Evolutionary conservation across 2,113 vertebrate species (phyloP).

Genomic region (Abramis brama): DNA sequence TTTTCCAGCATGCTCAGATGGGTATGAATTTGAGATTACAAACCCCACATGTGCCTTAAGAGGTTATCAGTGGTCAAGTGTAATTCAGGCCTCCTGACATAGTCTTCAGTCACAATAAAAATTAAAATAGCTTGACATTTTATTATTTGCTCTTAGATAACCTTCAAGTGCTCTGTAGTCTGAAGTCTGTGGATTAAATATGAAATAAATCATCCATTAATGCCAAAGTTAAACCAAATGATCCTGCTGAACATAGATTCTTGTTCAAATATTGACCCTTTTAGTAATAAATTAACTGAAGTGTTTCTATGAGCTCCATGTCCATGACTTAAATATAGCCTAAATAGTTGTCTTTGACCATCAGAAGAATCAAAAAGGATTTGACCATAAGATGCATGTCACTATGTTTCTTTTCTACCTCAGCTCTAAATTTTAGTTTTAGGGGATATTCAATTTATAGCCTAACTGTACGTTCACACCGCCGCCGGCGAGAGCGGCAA

Average conservation of each 20-base stretch:
- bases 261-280: conserved; percentile 12
- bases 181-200: not conserved
- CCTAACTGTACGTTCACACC: too few species aligned
- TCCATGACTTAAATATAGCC: not conserved
- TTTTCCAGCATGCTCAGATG: conserved; percentile 18
- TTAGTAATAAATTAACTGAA: conserved; percentile 9
- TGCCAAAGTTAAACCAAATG: conserved; percentile 3
- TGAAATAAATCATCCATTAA: conserved; percentile 25
- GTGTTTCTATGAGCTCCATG: not conserved
- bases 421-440: not conserved
- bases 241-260: not conserved
- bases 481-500: too few species aligned
- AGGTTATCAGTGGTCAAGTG: conserved; percentile 13
- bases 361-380: not conserved
- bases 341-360: not conserved
- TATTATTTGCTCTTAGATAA: conserved; percentile 30
- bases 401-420: not conserved
- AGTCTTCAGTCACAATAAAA: not conserved
- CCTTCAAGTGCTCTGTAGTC: not conserved
- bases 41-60: not conserved
- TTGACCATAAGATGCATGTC: not conserved
- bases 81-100: not conserved
- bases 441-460: not conserved
- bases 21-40: conserved; percentile 30
- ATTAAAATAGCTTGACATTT: conserved; percentile 45